phyloP scores from a whole-genome alignment of 2,113 vertebrate species.

The Ctenodactylus gundi region DNA sequence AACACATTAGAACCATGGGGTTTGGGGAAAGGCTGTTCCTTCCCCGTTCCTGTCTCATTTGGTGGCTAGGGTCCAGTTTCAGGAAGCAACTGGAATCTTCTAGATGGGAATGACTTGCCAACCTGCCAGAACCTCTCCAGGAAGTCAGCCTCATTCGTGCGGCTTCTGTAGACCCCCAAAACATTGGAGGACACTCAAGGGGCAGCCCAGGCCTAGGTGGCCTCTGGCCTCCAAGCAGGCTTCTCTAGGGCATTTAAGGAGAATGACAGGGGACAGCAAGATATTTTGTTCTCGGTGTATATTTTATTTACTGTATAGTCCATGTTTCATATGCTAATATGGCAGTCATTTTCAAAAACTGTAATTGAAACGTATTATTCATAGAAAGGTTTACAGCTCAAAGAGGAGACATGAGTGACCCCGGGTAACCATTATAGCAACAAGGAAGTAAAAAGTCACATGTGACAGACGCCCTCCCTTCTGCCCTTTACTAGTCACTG shows the following conservation, averaged over 20 bases:
- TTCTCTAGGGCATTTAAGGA: neutral
- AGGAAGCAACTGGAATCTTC: neutral
- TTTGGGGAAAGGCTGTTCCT: too few species aligned
- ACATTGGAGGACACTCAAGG: neutral
- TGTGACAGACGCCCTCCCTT: neutral
- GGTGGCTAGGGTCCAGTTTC: neutral
- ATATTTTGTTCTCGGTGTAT: neutral
- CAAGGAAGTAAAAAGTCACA: fast-evolving
- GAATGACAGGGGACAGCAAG: neutral
- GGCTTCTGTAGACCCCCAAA: neutral
- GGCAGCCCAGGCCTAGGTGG: too few species aligned
- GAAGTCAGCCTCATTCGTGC: too few species aligned
- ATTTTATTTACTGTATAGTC: neutral
- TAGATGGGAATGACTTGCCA: neutral
- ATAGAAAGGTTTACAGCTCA: neutral
- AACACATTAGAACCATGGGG: too few species aligned
- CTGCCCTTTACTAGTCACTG: neutral
- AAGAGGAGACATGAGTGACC: fast-evolving
- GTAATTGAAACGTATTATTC: neutral
- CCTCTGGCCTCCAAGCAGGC: neutral
- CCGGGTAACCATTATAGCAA: too few species aligned
- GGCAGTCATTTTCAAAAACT: neutral
- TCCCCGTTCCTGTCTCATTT: too few species aligned
- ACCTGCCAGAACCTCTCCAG: neutral
- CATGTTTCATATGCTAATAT: neutral